phyloP scores from a whole-genome alignment of 2,888 invertebrate species.

The Apotomis capreana region DNA sequence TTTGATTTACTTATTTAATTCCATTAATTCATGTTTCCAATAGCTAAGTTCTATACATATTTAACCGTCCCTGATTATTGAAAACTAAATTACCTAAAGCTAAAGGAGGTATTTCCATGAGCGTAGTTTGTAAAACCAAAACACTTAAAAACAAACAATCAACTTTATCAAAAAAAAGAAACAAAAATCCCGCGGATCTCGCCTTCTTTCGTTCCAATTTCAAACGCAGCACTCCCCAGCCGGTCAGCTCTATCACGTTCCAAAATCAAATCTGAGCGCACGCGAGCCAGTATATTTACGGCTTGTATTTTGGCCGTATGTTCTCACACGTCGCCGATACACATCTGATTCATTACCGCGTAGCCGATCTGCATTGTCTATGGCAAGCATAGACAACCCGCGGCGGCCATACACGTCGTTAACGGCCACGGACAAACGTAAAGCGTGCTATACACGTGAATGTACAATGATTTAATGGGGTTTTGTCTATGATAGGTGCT shows the following conservation, averaged over 20 bases:
- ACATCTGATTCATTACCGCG: conserved; percentile 82
- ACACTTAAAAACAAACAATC: not conserved
- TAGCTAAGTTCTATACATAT: too few relatives aligned
- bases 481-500: conserved; percentile 42
- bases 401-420: conserved; percentile 56
- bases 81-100: too few relatives aligned
- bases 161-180: conserved; percentile 1
- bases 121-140: too few relatives aligned
- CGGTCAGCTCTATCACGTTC: conserved; percentile 55
- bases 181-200: not conserved
- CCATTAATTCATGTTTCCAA: too few relatives aligned
- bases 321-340: conserved; percentile 82
- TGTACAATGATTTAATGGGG: conserved; percentile 48
- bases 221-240: conserved; percentile 33
- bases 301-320: conserved; percentile 82
- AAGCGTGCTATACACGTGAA: conserved; percentile 46
- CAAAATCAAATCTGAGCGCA: conserved; percentile 58
- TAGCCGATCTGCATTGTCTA: conserved; percentile 69
- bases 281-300: conserved; percentile 81
- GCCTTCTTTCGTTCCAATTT: conserved; percentile 30
- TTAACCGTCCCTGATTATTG: too few relatives aligned
- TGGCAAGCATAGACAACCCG: conserved; percentile 51
- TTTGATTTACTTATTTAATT: too few relatives aligned
- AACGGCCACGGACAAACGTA: conserved; percentile 49
- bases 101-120: too few relatives aligned